Evolutionary conservation across 2,888 invertebrate genomes (phyloP).

Genomic region (Scaptomyza caliginosa): DNA sequence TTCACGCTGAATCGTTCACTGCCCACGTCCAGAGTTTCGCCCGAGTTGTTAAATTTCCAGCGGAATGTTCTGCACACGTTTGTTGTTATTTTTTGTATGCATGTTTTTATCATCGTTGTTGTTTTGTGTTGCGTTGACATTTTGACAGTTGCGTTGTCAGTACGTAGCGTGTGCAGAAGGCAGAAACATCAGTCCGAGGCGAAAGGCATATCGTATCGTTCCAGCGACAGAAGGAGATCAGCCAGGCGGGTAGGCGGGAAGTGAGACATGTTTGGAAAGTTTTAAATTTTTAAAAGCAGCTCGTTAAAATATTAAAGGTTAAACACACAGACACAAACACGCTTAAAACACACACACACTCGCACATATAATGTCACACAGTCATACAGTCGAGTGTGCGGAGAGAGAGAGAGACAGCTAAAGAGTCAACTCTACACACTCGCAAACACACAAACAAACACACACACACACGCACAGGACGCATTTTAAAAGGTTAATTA

Average conservation of each 20-base stretch:
- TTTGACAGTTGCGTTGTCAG: conserved; percentile 69
- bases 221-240: not conserved
- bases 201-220: conserved; percentile 4
- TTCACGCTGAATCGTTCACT: conserved; percentile 91
- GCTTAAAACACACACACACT: conserved; percentile 13
- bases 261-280: conserved; percentile 73
- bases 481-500: conserved; percentile 76
- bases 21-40: conserved; percentile 93
- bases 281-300: conserved; percentile 77
- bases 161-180: conserved; percentile 37
- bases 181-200: conserved; percentile 49
- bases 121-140: conserved; percentile 71
- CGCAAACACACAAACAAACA: not conserved
- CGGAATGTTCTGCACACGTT: conserved; percentile 88
- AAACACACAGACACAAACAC: conserved; percentile 43
- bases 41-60: conserved; percentile 97
- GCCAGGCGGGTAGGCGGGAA: conserved; percentile 19
- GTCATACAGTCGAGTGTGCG: not conserved
- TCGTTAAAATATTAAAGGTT: conserved; percentile 80
- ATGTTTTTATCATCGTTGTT: conserved; percentile 24
- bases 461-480: conserved; percentile 4
- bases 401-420: conserved; percentile 21
- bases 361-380: conserved; percentile 7
- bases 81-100: conserved; percentile 19
- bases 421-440: conserved; percentile 15